A percentile compares a stretch with the other conserved stretches of the same genome.
These are phyloP conservation scores for Cryptoprocta ferox DNA, from an alignment of 2,797 vertebrate species.

Conservation along the genomic window DNA sequence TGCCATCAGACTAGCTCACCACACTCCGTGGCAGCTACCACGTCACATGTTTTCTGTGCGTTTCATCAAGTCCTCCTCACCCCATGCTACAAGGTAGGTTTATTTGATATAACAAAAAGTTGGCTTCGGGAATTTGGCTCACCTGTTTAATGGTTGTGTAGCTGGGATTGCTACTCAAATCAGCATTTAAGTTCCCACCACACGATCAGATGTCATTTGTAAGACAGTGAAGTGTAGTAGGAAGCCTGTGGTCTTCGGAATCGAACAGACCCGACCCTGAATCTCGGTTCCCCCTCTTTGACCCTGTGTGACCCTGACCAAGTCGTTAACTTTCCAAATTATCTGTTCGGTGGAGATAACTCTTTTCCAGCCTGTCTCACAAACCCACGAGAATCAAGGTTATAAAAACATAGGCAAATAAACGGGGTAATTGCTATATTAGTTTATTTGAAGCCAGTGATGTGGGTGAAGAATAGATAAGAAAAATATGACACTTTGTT, in stretches of 20 bases:
- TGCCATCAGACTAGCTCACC: not conserved
- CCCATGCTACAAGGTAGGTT: fast-evolving
- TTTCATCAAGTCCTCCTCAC: not conserved
- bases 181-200: not conserved
- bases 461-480: not conserved
- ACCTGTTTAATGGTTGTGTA: not conserved
- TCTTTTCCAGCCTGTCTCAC: not conserved
- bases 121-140: not conserved
- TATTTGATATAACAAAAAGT: not conserved
- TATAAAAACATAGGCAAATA: slow-evolving; percentile 6
- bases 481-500: not conserved
- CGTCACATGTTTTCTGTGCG: not conserved
- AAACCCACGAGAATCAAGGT: not conserved
- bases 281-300: not conserved
- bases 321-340: slow-evolving; percentile 7
- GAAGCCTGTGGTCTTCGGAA: not conserved
- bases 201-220: fast-evolving
- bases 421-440: not conserved
- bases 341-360: not conserved
- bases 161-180: not conserved
- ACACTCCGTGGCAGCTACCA: not conserved
- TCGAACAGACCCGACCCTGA: not conserved
- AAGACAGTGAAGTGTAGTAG: not conserved
- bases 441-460: not conserved
- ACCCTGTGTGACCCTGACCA: not conserved